A percentile compares a stretch with the other conserved stretches of the same genome.
Conservation (phyloP, 1,140 invertebrate species). For the Cephus cinctus region DNA sequence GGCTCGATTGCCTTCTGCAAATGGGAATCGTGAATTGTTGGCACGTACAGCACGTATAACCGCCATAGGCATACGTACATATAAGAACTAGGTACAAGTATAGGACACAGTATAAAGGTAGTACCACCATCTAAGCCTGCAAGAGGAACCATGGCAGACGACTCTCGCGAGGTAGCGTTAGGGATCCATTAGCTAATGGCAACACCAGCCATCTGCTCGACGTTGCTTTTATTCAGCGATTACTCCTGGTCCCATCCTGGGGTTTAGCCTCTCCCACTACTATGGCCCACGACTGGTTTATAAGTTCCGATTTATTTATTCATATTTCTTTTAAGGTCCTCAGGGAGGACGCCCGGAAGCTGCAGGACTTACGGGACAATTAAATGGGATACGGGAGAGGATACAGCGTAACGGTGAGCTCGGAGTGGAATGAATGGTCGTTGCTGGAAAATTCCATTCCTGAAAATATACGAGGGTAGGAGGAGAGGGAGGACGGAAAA, state of each 20-base stretch:
- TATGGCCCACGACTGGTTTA: slow-evolving; percentile 19
- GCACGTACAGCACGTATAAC: too few relatives aligned
- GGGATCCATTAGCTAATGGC: slow-evolving; percentile 54
- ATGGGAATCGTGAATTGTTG: too few relatives aligned
- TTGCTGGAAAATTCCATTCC: too few relatives aligned
- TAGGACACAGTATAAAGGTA: too few relatives aligned
- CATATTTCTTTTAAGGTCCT: slow-evolving; percentile 20
- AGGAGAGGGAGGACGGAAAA: too few relatives aligned
- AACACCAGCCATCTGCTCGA: slow-evolving; percentile 44
- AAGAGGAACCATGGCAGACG: slow-evolving; percentile 33
- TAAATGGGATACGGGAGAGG: background rate
- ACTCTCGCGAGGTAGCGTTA: slow-evolving; percentile 34
- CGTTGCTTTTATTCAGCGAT: slow-evolving; percentile 46
- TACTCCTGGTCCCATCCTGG: slow-evolving; percentile 24
- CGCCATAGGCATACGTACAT: too few relatives aligned
- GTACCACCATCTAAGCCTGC: too few relatives aligned
- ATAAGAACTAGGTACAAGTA: too few relatives aligned
- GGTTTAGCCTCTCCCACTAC: slow-evolving; percentile 20
- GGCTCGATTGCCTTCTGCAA: too few relatives aligned
- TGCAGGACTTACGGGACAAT: too few relatives aligned
- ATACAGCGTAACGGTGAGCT: background rate
- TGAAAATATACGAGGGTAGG: too few relatives aligned
- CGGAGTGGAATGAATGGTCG: background rate
- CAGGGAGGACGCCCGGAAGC: too few relatives aligned
- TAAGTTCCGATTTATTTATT: slow-evolving; percentile 41